Base-by-base conservation (phyloP, 2,888 invertebrate species). In the Dascillus cervinus region DNA sequence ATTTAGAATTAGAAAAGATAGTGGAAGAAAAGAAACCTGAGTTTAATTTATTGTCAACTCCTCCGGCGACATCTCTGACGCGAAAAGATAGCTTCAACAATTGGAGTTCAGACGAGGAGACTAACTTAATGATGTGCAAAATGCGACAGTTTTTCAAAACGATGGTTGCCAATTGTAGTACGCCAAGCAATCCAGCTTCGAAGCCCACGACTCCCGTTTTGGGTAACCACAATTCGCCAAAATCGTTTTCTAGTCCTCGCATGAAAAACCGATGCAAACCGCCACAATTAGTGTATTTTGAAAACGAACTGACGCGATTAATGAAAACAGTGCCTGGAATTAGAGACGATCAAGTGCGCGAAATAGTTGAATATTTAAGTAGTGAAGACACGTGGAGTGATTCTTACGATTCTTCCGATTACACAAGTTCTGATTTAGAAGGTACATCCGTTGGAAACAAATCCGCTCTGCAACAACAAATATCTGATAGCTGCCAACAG, bases 291-390 rank as follows among this genome's bases (percentile, higher is more conserved):
- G 77, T 88, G 8, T 89, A 89, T 57, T 90, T 91, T 52, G 91
- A 91, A 69, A 86, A 82, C 50, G 89, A 91, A 67, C 64, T 91
- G 26, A 90, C 90, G 1, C 72, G 90, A 35, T 66, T 91, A 45
- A 91, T 91, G 91, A 89, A 90, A 70, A 89, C 89, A 0, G 91
- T 91, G 22, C 90, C 90, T 1, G 90, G 90, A 13, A 86, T 91
- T 45, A 75, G 88, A 38, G 90, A 89, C 53, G 88, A 89, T 47
- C 88, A 90, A 63, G 90, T 90, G 20, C 77, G 85, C 11, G 90
- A 90, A 65, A 89, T 91, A 32, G 90, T 92, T 1, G 91, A 91
- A 63, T 91, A 91, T 60, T 66, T 91, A 41, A 90, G 89, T 45
- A 88, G 88, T 45, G 91, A 91, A 57, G 91, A 91, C 54, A 87